These are phyloP conservation scores for Sorex araneus DNA, from an alignment of 2,113 vertebrate species.

Conservation along the genomic window DNA sequence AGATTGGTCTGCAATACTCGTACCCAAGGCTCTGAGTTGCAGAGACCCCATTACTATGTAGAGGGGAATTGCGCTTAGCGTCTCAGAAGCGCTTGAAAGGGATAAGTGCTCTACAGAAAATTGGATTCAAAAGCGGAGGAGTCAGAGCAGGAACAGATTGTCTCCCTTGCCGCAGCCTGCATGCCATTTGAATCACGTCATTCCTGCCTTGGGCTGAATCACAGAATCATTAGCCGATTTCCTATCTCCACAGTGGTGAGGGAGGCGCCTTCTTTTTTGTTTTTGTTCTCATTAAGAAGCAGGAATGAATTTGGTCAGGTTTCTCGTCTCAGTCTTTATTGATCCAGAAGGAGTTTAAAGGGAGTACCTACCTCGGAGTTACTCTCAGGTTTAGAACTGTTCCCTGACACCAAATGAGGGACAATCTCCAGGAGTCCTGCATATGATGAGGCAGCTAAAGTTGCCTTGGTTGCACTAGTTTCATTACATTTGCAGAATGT, in stretches of 20 bases:
- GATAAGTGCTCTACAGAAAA: constrained; percentile 59
- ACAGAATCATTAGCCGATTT: constrained; percentile 12
- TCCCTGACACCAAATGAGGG: background rate
- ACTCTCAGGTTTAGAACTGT: background rate
- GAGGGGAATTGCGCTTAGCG: constrained; percentile 5
- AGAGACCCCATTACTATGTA: background rate
- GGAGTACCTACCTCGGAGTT: background rate
- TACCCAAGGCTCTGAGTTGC: background rate
- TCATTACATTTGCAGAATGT: background rate
- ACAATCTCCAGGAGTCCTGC: background rate
- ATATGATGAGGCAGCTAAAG: background rate
- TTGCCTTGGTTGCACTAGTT: background rate
- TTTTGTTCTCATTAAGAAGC: constrained; percentile 5
- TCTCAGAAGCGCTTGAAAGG: constrained; percentile 42
- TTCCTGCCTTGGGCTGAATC: constrained; percentile 1
- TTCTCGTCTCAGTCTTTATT: constrained; percentile 23
- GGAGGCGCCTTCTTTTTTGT: constrained; percentile 26
- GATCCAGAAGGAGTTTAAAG: background rate
- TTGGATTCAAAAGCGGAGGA: constrained; percentile 47
- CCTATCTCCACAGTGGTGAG: background rate
- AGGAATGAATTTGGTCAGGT: background rate
- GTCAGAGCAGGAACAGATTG: constrained; percentile 52
- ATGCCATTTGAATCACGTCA: constrained; percentile 51
- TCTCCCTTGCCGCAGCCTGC: constrained; percentile 39
- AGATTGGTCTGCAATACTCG: background rate